Percentiles rank a stretch among this genome's conserved stretches.
Conservation (phyloP, 2,113 vertebrate species). For the Ailurus styani region DNA sequence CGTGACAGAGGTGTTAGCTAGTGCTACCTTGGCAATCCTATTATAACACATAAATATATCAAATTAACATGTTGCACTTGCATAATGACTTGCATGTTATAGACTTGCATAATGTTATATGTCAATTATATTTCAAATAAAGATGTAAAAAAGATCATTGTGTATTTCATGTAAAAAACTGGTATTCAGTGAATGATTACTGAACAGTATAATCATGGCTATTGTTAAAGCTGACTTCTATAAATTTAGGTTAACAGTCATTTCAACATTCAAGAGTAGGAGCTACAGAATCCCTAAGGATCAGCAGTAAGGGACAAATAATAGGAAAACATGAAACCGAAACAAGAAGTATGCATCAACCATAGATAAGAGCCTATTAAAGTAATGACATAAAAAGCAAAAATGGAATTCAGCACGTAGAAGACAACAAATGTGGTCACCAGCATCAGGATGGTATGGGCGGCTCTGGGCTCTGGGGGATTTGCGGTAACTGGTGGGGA, state of each 20-base stretch:
- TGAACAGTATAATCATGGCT: not conserved
- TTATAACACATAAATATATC: not conserved
- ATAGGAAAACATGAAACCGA: not conserved
- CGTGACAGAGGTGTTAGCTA: not conserved
- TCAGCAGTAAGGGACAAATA: not conserved
- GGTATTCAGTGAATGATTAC: not conserved
- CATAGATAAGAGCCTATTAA: rapidly evolving
- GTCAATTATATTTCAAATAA: not conserved
- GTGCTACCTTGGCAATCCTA: not conserved
- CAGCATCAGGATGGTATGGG: not conserved
- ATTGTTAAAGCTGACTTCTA: not conserved
- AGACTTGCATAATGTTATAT: not conserved
- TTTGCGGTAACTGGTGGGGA: not conserved
- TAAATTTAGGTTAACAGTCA: not conserved
- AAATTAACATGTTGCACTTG: not conserved
- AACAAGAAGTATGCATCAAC: not conserved
- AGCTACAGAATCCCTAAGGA: not conserved
- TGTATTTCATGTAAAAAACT: not conserved
- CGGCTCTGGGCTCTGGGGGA: not conserved
- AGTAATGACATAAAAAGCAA: rapidly evolving
- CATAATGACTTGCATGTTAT: too few relatives aligned
- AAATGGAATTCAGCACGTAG: not conserved
- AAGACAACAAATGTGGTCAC: not conserved
- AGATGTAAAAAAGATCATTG: not conserved
- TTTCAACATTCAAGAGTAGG: not conserved